Percentiles rank a stretch among this genome's conserved stretches.
Evolutionary conservation across 2,797 vertebrate species (phyloP).

Genomic region (Taeniopygia guttata): DNA sequence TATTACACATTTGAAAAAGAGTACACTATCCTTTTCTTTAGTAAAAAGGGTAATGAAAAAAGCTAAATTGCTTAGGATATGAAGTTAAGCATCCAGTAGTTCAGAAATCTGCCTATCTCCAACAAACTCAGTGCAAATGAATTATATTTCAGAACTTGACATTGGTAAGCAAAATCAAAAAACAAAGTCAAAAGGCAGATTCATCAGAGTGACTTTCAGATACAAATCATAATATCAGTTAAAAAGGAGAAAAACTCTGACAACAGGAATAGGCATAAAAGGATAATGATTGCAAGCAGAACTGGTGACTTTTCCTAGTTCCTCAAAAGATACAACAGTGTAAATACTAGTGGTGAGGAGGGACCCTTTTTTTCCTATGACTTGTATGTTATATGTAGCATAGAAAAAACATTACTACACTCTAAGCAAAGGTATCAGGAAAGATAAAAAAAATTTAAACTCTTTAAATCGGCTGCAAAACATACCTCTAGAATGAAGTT

Average conservation of each 20-base stretch:
- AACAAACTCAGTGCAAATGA: background rate
- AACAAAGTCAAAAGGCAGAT: background rate
- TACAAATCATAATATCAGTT: background rate
- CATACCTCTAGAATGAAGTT: background rate
- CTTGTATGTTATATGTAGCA: accelerated
- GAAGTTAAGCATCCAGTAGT: background rate
- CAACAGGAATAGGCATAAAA: background rate
- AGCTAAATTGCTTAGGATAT: background rate
- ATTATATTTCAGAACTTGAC: background rate
- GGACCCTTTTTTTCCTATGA: background rate
- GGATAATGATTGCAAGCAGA: background rate
- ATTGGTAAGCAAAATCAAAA: background rate
- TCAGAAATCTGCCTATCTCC: background rate
- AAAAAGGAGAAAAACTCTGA: background rate
- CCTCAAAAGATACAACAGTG: background rate
- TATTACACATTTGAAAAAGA: background rate
- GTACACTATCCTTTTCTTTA: background rate
- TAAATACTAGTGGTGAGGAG: background rate
- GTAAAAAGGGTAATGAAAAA: background rate
- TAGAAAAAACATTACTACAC: background rate
- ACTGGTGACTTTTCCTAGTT: background rate
- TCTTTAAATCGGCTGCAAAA: background rate
- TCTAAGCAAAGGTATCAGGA: background rate
- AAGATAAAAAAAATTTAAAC: background rate
- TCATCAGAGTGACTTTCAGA: background rate